phyloP scores from a whole-genome alignment of 2,888 invertebrate species.

The Vandiemenella viatica region DNA sequence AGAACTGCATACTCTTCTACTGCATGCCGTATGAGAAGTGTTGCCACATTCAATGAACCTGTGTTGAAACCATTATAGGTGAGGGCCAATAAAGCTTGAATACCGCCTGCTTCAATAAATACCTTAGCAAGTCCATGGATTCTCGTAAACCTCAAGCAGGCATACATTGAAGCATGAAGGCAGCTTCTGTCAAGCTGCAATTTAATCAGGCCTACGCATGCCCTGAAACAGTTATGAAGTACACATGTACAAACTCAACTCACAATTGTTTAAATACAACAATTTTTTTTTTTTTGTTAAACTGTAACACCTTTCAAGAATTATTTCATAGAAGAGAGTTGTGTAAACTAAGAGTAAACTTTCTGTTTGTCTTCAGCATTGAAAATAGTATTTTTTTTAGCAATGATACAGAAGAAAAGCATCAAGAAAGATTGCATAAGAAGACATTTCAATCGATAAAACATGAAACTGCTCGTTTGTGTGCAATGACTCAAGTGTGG shows the following conservation, averaged over 20 bases:
- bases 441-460: too few species aligned
- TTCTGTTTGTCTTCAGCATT: too few species aligned
- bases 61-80: slow-evolving; percentile 47
- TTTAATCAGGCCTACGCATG: slow-evolving; percentile 51
- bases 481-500: too few species aligned
- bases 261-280: background rate
- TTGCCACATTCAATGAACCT: slow-evolving; percentile 58
- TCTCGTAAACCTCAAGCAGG: slow-evolving; percentile 58
- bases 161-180: slow-evolving; percentile 59
- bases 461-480: too few species aligned
- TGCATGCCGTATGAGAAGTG: slow-evolving; percentile 61
- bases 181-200: slow-evolving; percentile 58
- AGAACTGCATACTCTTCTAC: slow-evolving; percentile 60
- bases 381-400: too few species aligned
- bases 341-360: too few species aligned
- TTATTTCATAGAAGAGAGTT: too few species aligned
- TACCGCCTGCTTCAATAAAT: slow-evolving; percentile 60
- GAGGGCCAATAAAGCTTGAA: slow-evolving; percentile 51
- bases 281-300: background rate
- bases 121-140: slow-evolving; percentile 53
- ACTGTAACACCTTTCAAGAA: too few species aligned
- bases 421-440: too few species aligned
- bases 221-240: slow-evolving; percentile 23
- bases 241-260: background rate
- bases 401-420: too few species aligned